Conservation (phyloP, 1,140 invertebrate species). For the Augochlora pura region DNA sequence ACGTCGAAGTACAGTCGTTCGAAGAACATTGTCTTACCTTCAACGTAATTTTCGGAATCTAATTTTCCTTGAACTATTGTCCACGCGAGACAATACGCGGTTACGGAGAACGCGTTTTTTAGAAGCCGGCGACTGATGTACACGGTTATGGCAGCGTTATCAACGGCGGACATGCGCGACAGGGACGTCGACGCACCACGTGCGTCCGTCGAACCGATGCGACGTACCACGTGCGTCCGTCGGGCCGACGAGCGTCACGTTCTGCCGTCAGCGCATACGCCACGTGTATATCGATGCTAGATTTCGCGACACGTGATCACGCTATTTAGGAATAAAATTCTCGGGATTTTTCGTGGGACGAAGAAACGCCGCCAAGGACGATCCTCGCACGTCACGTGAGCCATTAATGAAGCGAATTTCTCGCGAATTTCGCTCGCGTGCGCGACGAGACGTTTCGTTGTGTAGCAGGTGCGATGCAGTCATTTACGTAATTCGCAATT, state of each 20-base stretch:
- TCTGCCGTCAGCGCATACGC: neutral
- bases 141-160: too few species aligned
- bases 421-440: neutral
- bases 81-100: too few species aligned
- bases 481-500: neutral
- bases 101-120: too few species aligned
- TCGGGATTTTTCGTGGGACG: neutral
- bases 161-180: neutral
- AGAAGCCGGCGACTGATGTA: too few species aligned
- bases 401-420: too few species aligned
- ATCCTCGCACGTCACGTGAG: neutral
- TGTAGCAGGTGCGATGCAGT: neutral
- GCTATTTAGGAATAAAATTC: neutral
- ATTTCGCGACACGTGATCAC: slow-evolving; percentile 2
- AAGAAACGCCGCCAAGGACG: slow-evolving; percentile 1
- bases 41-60: too few species aligned
- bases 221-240: neutral
- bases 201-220: neutral
- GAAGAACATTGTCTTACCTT: too few species aligned
- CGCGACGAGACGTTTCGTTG: neutral
- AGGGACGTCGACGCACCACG: neutral
- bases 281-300: slow-evolving; percentile 20
- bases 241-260: neutral
- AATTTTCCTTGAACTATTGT: too few species aligned
- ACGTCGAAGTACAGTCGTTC: too few species aligned